These are phyloP conservation scores for Lepidurus couesii DNA, from an alignment of 1,140 invertebrate genomes.

Conservation along the genomic window DNA sequence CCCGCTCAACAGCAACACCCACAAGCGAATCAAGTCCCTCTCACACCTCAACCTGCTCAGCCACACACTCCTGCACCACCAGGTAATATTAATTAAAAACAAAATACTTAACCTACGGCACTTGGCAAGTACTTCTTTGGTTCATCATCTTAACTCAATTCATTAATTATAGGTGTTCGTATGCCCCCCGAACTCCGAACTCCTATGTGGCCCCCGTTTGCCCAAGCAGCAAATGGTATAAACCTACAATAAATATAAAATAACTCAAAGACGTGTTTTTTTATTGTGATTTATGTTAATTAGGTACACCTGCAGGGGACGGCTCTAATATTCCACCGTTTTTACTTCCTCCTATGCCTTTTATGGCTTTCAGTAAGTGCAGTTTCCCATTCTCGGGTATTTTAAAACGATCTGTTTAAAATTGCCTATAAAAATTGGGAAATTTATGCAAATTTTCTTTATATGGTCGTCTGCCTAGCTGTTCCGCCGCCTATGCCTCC, in stretches of 20 bases:
- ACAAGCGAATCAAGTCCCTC: slow-evolving; percentile 36
- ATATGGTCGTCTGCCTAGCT: slow-evolving; percentile 26
- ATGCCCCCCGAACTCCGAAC: background rate
- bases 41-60: slow-evolving; percentile 37
- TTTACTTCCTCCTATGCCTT: slow-evolving; percentile 41
- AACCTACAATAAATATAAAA: background rate
- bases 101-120: too few species aligned
- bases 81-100: background rate
- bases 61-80: background rate
- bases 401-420: background rate
- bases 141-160: background rate
- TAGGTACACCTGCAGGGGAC: background rate
- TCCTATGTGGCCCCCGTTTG: background rate
- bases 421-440: slow-evolving; percentile 4
- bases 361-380: slow-evolving; percentile 41
- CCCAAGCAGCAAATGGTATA: background rate
- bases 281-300: background rate
- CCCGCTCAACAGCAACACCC: slow-evolving; percentile 38
- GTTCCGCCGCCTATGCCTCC: slow-evolving; percentile 55
- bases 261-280: background rate
- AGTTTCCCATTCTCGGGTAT: slow-evolving; percentile 6
- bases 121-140: background rate
- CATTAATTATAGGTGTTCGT: background rate
- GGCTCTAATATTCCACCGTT: slow-evolving; percentile 35
- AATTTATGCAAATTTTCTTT: slow-evolving; percentile 35